These are phyloP conservation scores for Scolopax mira DNA, from an alignment of 2,113 vertebrate species.

Conservation along the genomic window DNA sequence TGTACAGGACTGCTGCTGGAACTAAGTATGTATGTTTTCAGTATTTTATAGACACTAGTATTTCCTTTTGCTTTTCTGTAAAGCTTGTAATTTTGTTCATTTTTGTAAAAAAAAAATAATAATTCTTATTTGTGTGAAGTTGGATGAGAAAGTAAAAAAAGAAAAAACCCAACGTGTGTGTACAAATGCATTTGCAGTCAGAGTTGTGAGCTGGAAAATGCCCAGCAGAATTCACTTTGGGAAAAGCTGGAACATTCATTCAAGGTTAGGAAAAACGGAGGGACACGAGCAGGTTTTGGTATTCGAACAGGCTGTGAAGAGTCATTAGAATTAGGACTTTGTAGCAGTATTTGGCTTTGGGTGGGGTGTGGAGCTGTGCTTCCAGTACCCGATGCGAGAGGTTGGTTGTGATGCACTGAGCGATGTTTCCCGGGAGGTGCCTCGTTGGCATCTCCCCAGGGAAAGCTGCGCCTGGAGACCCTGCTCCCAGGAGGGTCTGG, in stretches of 20 bases:
- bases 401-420: neutral
- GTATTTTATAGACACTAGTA: neutral
- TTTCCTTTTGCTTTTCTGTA: conserved; percentile 38
- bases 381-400: neutral
- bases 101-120: conserved; percentile 49
- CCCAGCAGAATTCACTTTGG: neutral
- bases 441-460: neutral
- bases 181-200: neutral
- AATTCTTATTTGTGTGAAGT: neutral
- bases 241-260: conserved; percentile 31
- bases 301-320: conserved; percentile 3
- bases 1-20: conserved; percentile 37
- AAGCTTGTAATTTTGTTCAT: conserved; percentile 44
- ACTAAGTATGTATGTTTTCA: neutral
- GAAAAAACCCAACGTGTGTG: neutral
- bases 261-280: neutral
- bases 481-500: neutral
- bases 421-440: conserved; percentile 35
- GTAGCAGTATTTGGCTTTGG: neutral
- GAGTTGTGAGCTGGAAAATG: neutral
- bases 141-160: conserved; percentile 46
- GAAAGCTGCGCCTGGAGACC: neutral
- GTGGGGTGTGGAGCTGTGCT: neutral
- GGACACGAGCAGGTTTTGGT: neutral
- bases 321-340: neutral